Conservation (phyloP, 2,113 vertebrate species). For the Lota lota region DNA sequence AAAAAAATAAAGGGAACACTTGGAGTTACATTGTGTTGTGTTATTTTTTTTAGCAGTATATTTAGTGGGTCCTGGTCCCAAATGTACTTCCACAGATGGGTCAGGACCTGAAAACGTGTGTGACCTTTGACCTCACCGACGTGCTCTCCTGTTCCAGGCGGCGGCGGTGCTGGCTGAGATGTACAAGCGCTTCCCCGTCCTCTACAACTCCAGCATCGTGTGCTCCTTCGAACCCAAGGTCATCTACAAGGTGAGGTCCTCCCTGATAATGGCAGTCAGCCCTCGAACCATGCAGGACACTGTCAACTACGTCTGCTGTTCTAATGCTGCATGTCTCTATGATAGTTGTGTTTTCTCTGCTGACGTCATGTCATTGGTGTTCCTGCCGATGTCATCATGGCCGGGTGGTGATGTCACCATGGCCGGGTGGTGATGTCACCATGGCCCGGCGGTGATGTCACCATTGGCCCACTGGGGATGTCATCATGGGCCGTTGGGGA, state of each 20-base stretch:
- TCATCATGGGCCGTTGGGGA: background rate
- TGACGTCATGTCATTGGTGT: no score
- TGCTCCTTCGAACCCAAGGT: slow-evolving; percentile 92
- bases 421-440: no score
- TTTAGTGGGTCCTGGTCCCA: no score
- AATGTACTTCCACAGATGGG: no score
- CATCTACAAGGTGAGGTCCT: slow-evolving; percentile 86
- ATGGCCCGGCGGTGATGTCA: background rate
- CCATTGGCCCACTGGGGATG: background rate
- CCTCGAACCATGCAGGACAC: background rate
- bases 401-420: slow-evolving; percentile 1
- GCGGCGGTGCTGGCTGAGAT: slow-evolving; percentile 78
- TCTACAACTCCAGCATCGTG: slow-evolving; percentile 88
- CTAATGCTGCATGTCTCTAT: no score
- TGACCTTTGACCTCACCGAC: no score
- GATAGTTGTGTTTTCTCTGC: no score
- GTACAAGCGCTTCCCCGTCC: slow-evolving; percentile 80
- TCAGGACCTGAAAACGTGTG: no score
- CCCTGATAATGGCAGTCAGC: background rate
- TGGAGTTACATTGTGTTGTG: no score
- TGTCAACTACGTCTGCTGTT: no score
- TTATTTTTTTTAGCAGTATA: no score
- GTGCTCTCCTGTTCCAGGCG: slow-evolving; percentile 67
- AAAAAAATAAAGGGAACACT: no score
- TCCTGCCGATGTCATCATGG: background rate